These are phyloP conservation scores for Sanderia malayensis DNA, from an alignment of 30 jellyfish, hydroid and myxozoan species.

Conservation along the genomic window DNA sequence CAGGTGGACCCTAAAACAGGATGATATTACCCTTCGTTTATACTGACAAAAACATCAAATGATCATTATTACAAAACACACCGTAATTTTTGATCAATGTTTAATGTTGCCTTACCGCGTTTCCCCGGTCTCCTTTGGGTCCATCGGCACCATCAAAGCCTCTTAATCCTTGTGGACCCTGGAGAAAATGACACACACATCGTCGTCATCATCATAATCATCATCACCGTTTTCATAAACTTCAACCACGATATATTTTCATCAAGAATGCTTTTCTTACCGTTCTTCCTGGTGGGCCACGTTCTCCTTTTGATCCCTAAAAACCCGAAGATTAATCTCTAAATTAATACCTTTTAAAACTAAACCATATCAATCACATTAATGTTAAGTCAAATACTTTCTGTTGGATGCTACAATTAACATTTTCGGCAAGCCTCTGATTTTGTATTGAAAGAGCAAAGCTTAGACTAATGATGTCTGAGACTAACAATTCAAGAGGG, in stretches of 20 bases:
- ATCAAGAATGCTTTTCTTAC: background rate
- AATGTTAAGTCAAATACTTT: too few species aligned
- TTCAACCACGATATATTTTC: background rate
- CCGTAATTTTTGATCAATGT: too few species aligned
- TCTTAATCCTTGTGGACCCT: slow-evolving; percentile 60
- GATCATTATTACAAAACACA: too few species aligned
- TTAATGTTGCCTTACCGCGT: slow-evolving; percentile 26
- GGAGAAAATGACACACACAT: background rate
- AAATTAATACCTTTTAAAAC: too few species aligned
- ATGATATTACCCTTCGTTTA: too few species aligned
- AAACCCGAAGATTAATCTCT: background rate
- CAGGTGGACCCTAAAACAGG: slow-evolving; percentile 29
- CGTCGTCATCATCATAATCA: background rate
- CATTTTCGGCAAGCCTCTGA: too few species aligned
- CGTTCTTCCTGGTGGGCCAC: slow-evolving; percentile 39
- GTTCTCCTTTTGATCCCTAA: slow-evolving; percentile 46
- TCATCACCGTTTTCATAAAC: background rate
- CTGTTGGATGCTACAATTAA: too few species aligned
- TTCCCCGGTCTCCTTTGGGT: slow-evolving; percentile 59
- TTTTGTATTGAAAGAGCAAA: too few species aligned
- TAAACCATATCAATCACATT: too few species aligned
- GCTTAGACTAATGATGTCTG: too few species aligned
- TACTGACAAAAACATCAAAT: too few species aligned
- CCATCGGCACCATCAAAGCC: slow-evolving; percentile 83
- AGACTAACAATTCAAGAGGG: too few species aligned